Conservation (phyloP, 2,888 invertebrate species). For the Onchidella celtica region DNA sequence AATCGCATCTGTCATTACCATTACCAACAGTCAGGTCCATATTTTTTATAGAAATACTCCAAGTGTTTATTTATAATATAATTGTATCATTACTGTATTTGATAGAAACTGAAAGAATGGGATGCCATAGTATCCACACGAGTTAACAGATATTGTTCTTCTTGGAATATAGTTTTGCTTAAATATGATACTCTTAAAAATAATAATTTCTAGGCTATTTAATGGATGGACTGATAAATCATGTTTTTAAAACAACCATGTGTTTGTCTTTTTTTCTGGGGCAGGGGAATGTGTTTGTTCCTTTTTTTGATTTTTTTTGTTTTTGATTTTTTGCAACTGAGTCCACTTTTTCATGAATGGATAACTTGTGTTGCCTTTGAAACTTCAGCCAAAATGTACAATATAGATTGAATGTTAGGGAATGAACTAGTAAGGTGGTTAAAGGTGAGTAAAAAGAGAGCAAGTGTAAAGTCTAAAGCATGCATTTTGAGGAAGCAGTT, state of each 20-base stretch:
- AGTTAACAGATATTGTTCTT: constrained; percentile 1
- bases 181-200: constrained; percentile 2
- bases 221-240: constrained; percentile 21
- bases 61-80: neutral
- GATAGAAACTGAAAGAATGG: no score
- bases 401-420: no score
- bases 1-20: neutral
- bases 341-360: no score
- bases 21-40: neutral
- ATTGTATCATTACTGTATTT: neutral
- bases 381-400: no score
- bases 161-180: constrained; percentile 29
- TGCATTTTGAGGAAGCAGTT: no score
- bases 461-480: no score
- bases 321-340: neutral
- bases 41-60: neutral
- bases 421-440: no score
- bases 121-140: no score
- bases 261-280: constrained; percentile 35
- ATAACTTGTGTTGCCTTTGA: no score
- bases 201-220: neutral
- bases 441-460: no score
- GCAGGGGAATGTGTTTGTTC: neutral
- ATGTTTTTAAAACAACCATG: constrained; percentile 41
- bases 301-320: neutral